Conservation (phyloP, 2,888 invertebrate genomes). For the Xestia sexstrigata region DNA sequence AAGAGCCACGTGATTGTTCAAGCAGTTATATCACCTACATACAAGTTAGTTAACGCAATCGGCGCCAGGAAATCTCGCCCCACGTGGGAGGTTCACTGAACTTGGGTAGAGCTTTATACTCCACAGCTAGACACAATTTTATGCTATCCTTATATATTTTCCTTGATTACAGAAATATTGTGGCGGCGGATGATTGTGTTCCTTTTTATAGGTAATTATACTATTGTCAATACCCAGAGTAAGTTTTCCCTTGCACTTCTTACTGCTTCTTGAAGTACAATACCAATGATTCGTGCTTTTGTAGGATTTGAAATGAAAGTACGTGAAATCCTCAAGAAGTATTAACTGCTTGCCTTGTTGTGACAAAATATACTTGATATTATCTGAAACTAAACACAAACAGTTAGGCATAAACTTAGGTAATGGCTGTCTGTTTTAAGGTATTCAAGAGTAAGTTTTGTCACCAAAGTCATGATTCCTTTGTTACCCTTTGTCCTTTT, state of each 20-base stretch:
- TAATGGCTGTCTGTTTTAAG: no score
- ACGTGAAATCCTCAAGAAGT: constrained; percentile 39
- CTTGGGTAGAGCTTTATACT: no score
- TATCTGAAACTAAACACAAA: constrained; percentile 34
- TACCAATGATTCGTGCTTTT: background rate
- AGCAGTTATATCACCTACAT: background rate
- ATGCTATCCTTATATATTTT: background rate
- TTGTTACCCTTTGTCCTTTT: no score
- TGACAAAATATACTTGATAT: constrained; percentile 41
- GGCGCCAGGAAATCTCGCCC: background rate
- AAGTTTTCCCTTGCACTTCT: background rate
- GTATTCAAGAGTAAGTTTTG: no score
- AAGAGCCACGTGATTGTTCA: no score
- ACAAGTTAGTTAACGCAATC: background rate
- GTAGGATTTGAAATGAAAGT: constrained; percentile 30
- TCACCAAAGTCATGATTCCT: no score
- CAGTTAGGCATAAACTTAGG: no score
- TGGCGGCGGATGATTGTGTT: background rate
- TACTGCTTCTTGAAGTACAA: background rate
- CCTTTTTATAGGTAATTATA: background rate
- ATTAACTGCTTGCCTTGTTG: constrained; percentile 37
- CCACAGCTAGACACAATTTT: background rate
- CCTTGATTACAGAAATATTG: no score
- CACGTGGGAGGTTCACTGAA: background rate
- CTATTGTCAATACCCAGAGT: background rate